Conservation (phyloP, 2,113 vertebrate genomes). For the Tachysurus fulvidraco region DNA sequence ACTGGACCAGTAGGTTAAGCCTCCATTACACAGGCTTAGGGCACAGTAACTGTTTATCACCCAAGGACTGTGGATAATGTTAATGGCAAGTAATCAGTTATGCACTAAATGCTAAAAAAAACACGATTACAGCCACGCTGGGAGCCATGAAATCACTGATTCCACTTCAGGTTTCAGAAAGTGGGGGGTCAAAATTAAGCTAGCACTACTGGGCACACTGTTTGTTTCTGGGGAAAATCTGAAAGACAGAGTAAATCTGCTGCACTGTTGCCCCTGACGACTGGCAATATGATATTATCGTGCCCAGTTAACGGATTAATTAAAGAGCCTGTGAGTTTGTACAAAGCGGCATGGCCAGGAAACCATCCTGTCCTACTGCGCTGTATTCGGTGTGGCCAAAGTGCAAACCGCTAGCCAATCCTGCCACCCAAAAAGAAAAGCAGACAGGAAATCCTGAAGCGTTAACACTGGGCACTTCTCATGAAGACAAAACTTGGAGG, state of each 20-base stretch:
- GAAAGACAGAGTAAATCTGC: background rate
- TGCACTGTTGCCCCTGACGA: background rate
- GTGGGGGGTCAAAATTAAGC: background rate
- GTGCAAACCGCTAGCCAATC: conserved; percentile 32
- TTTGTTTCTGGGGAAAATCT: background rate
- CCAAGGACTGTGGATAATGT: conserved; percentile 34
- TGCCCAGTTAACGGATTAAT: conserved; percentile 51
- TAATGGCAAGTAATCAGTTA: conserved; percentile 27
- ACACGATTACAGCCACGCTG: background rate
- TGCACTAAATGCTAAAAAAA: background rate
- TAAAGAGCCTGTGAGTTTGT: conserved; percentile 46
- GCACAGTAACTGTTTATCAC: conserved; percentile 63
- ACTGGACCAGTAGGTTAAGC: conserved; percentile 76
- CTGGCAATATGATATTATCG: conserved; percentile 17
- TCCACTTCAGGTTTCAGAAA: background rate
- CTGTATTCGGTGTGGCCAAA: conserved; percentile 39
- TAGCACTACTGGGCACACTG: background rate
- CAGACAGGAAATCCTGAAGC: conserved; percentile 42
- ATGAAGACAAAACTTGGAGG: background rate
- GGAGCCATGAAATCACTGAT: background rate
- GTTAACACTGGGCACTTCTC: conserved; percentile 22
- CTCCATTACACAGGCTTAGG: conserved; percentile 71
- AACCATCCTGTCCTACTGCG: conserved; percentile 38
- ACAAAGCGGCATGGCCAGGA: conserved; percentile 31
- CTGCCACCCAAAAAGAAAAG: conserved; percentile 36